Evolutionary conservation across 2,113 vertebrate species (phyloP).

Genomic region (Cynopterus brachyotis): DNA sequence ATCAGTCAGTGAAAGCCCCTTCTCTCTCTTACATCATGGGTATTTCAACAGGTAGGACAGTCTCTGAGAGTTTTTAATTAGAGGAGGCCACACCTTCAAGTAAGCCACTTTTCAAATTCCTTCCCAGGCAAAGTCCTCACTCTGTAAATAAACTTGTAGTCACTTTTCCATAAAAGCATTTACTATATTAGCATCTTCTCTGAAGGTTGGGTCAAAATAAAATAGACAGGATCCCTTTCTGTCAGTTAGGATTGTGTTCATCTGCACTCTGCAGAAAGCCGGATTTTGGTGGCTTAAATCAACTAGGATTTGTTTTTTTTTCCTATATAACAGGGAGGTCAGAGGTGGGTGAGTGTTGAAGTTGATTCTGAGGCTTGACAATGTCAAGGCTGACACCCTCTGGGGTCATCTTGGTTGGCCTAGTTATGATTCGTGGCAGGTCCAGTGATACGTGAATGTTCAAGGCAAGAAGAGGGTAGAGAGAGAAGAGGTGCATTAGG

Average conservation of each 20-base stretch:
- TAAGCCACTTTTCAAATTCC: constrained; percentile 71
- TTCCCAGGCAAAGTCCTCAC: constrained; percentile 70
- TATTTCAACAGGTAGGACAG: neutral
- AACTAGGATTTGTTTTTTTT: constrained; percentile 1
- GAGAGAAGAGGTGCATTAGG: neutral
- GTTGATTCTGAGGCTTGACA: neutral
- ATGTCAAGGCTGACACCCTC: neutral
- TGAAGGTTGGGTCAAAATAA: constrained; percentile 15
- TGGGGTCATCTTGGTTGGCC: neutral
- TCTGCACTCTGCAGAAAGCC: neutral
- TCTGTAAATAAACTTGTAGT: constrained; percentile 48
- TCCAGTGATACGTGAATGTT: neutral
- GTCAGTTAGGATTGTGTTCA: constrained; percentile 29
- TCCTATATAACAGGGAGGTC: neutral
- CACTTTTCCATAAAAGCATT: constrained; percentile 19
- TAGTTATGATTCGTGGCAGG: neutral
- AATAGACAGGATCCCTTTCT: neutral
- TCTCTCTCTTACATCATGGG: neutral
- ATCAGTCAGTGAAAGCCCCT: constrained; percentile 2
- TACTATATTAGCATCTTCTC: neutral
- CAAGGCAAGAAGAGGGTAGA: neutral
- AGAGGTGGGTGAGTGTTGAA: neutral
- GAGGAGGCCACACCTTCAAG: constrained; percentile 62
- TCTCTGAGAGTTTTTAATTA: neutral
- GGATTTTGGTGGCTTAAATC: constrained; percentile 51